Evolutionary conservation across 2,113 vertebrate genomes (phyloP), one percentile per base, ranked within the genome.

Genomic region (Clarias gariepinus): DNA sequence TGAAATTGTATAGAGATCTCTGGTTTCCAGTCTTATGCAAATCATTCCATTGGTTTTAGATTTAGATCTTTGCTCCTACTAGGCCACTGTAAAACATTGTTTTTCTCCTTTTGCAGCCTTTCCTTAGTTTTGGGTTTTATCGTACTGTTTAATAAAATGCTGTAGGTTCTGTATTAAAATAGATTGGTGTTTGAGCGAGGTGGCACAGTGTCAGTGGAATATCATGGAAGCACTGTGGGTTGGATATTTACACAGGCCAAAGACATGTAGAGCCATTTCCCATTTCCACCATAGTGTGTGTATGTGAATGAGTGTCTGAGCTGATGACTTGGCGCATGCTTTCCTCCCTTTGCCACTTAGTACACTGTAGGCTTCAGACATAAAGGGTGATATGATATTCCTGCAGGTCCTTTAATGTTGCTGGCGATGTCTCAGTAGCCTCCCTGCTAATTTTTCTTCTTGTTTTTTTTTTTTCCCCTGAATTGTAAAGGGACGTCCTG

Each of bases 361-460:
- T 47, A 47, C n/a, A n/a, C n/a, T n/a, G n/a, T 47, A 47, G 47
- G 47, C 47, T 47, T 7, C 47, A 47, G 47, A 47, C 69, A 73
- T 73, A 36, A 18, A 71, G 36, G 4, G 15, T n/a, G n/a, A n/a
- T n/a, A n/a, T n/a, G n/a, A n/a, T n/a, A n/a, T 36, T 33, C 19
- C 7, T 79, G 18, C 77, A 79, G 6, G 15, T 58, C n/a, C 36
- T 78, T 78, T 78, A 28, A 55, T 78, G 74, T 78, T 78, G 74
- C 74, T 28, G 23, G 9, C n/a, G 23, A 47, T 36, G 30, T 36
- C 8, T 10, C 41, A 18, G 33, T 36, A 21, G 33, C 36, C 69
- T 21, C 33, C 19, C 16, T 69, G 61, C 3, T 63, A 25, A 63
- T 7, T 63, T 23, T 63, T 30, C n/a, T 28, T 68, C 12, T 13